phyloP scores from a whole-genome alignment of 2,888 invertebrate genomes.

The Allygus modestus region DNA sequence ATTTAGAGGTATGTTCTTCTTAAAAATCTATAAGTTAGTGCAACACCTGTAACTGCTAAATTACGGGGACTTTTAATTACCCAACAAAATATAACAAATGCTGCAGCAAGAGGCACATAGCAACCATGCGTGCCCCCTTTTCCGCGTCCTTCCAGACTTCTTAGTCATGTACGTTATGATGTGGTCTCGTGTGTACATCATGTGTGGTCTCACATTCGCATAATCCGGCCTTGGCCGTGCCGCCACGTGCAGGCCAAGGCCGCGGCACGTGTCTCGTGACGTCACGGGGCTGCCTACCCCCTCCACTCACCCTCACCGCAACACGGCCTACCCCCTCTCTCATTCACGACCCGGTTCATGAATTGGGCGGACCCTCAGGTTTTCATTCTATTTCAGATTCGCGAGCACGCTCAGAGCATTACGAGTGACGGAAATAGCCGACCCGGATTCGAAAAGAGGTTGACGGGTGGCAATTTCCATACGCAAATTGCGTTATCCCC shows the following conservation, averaged over 20 bases:
- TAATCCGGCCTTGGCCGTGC: not conserved
- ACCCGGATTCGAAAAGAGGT: conserved; percentile 5
- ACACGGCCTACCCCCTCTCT: not conserved
- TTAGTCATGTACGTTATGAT: no score
- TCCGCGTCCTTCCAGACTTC: no score
- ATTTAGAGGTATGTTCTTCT: no score
- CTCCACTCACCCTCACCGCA: not conserved
- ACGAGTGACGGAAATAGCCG: not conserved
- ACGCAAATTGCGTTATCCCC: conserved; percentile 5
- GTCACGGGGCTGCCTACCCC: not conserved
- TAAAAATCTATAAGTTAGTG: no score
- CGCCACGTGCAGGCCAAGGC: not conserved
- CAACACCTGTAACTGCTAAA: no score
- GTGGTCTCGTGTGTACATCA: not conserved
- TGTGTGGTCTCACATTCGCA: no score
- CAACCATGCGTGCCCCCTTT: no score
- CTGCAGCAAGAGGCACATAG: no score
- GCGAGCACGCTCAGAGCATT: conserved; percentile 3
- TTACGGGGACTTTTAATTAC: no score
- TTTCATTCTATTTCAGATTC: conserved; percentile 5
- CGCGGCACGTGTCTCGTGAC: conserved; percentile 4
- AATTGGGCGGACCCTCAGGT: conserved; percentile 26
- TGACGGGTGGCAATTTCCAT: not conserved
- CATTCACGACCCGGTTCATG: not conserved
- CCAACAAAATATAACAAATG: no score